Percentiles rank a stretch among this genome's conserved stretches.
Evolutionary conservation across 2,113 vertebrate genomes (phyloP).

Genomic region (Corydoras sp.): DNA sequence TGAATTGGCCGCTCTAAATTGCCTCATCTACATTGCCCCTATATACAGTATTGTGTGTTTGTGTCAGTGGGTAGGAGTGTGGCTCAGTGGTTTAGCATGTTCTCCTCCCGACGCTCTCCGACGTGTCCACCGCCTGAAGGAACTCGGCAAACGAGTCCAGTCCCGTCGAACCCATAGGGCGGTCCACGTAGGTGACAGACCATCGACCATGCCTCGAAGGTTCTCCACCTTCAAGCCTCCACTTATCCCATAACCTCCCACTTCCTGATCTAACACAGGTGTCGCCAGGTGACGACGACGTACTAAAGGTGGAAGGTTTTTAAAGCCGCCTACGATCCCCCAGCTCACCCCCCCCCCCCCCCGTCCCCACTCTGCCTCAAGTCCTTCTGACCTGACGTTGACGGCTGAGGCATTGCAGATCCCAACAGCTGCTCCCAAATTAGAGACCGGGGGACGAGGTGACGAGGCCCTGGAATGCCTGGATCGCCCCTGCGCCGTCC

Average conservation of each 20-base stretch:
- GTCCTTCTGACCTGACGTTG: slow-evolving; percentile 49
- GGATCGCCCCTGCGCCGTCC: slow-evolving; percentile 50
- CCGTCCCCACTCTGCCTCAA: background rate
- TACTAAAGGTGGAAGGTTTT: slow-evolving; percentile 47
- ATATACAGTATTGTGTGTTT: too few relatives aligned
- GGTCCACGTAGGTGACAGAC: too few relatives aligned
- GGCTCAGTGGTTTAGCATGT: too few relatives aligned
- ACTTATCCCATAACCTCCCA: slow-evolving; percentile 50
- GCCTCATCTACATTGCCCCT: too few relatives aligned
- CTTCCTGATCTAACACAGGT: slow-evolving; percentile 47
- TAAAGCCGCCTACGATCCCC: slow-evolving; percentile 8
- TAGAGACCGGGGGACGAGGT: slow-evolving; percentile 62
- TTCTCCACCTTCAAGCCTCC: background rate
- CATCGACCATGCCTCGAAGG: too few relatives aligned
- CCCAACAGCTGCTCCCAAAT: slow-evolving; percentile 70
- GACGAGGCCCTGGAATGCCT: slow-evolving; percentile 61
- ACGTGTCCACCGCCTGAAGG: too few relatives aligned
- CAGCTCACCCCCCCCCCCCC: background rate
- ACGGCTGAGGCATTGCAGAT: slow-evolving; percentile 60
- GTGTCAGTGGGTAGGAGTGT: too few relatives aligned
- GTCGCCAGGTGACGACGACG: slow-evolving; percentile 38
- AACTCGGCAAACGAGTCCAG: too few relatives aligned
- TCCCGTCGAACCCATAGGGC: too few relatives aligned
- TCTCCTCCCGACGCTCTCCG: too few relatives aligned
- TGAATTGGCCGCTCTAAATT: too few relatives aligned